Evolutionary conservation across 2,797 vertebrate genomes (phyloP), one percentile per base, ranked within the genome.

Genomic region (Xenentodon cancila): DNA sequence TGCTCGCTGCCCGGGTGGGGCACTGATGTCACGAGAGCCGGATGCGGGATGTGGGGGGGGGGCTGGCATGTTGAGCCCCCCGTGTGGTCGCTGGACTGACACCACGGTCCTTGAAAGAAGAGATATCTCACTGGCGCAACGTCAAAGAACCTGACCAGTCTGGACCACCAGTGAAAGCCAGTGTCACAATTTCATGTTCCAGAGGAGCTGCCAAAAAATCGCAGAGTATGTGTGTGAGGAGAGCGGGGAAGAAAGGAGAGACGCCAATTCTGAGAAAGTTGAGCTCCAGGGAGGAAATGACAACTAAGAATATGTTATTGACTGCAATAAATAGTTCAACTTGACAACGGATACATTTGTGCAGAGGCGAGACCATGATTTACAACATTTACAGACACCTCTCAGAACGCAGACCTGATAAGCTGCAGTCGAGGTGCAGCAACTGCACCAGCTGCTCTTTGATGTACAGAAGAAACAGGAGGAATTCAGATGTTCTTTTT

Each of bases 151-250:
- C 70, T 17, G 25, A 72, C 68, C 48, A 49, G 65, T 48, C 64
- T 7, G 75, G 45, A 76, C 75, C 69, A 64, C 74, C 76, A 64
- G 48, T 71, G 72, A 73, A 71, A 71, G 77, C 77, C 80, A 48
- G 71, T 58, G 81, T 62, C 83, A 84, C 81, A 84, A 89, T 85
- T 89, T 84, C 84, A 87, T 85, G 86, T 91, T 92, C 84, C 86
- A 87, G 64, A 53, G 57, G 32, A 49, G 79, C 76, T 79, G 82
- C 88, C 85, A 88, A 84, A n/a, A 64, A 68, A 76, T 51, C 19
- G 69, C 68, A 61, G 64, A 32, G 71, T 25, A 71, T 88, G 82
- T 64, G 65, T 76, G 77, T 49, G 79, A 72, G 79, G 61, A 75
- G 70, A 70, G 57, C 48, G 67, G 0, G 72, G 19, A 51, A 65